Conservation (phyloP, 2,113 vertebrate genomes). For the Indicator indicator region DNA sequence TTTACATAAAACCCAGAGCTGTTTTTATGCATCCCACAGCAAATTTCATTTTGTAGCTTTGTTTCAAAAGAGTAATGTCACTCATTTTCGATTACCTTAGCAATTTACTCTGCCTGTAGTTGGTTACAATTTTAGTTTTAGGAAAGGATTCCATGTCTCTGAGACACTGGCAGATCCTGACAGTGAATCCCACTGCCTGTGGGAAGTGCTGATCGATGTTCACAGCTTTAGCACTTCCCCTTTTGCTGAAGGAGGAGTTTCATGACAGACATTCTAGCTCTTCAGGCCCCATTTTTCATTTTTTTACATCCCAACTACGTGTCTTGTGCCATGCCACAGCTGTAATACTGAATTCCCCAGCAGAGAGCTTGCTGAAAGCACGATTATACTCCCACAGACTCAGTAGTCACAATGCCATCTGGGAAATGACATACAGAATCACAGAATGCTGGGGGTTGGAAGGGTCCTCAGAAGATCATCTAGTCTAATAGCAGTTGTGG, state of each 20-base stretch:
- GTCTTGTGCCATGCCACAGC: conserved; percentile 32
- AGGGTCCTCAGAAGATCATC: no score
- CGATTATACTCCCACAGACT: conserved; percentile 19
- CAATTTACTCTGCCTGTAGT: conserved; percentile 53
- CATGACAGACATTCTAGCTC: conserved; percentile 52
- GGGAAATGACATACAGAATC: neutral
- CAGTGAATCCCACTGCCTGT: conserved; percentile 64
- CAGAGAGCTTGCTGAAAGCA: conserved; percentile 54
- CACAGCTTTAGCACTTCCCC: conserved; percentile 65
- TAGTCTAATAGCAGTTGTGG: neutral
- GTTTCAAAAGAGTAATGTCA: conserved; percentile 33
- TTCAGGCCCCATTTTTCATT: conserved; percentile 53
- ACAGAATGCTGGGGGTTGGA: no score
- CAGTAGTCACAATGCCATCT: conserved; percentile 20
- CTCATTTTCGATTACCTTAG: conserved; percentile 51
- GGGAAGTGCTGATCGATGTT: conserved; percentile 68
- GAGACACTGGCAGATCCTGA: conserved; percentile 34
- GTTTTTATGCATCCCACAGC: conserved; percentile 19
- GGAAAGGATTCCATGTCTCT: conserved; percentile 17
- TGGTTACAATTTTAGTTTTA: conserved; percentile 66
- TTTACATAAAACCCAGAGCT: neutral
- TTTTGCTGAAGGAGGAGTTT: conserved; percentile 64
- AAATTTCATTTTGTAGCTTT: conserved; percentile 32
- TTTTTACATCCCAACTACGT: conserved; percentile 59
- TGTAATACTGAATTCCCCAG: conserved; percentile 58